Conservation (phyloP, 1,140 invertebrate species). For the Anastrepha ludens region DNA sequence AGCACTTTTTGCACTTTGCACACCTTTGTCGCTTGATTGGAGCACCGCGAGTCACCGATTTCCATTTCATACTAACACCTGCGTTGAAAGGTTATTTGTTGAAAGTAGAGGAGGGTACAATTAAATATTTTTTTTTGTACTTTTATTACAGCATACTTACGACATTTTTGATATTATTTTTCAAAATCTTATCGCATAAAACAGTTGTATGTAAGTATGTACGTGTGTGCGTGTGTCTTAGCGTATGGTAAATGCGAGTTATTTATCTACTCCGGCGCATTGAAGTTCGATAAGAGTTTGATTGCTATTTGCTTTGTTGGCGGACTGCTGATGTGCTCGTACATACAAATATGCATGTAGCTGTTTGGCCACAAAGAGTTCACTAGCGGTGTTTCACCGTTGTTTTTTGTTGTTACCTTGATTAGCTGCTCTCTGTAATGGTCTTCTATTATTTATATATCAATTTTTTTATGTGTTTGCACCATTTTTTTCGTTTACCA, state of each 20-base stretch:
- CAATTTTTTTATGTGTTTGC: neutral
- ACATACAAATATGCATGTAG: too few relatives aligned
- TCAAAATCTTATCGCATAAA: neutral
- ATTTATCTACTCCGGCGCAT: neutral
- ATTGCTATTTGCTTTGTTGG: neutral
- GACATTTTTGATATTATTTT: neutral
- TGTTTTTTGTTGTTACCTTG: neutral
- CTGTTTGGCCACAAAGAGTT: neutral
- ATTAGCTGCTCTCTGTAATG: neutral
- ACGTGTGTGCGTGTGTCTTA: neutral
- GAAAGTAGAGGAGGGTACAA: neutral
- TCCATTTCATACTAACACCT: constrained; percentile 20
- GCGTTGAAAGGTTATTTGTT: neutral
- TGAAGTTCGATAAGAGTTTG: neutral
- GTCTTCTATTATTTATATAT: neutral
- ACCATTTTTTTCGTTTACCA: neutral
- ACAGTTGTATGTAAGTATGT: neutral
- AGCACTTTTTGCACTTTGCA: neutral
- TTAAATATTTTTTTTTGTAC: neutral
- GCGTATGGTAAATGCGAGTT: too few relatives aligned
- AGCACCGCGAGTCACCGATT: constrained; percentile 9
- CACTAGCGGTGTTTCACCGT: neutral
- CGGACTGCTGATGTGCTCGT: neutral
- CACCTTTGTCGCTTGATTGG: neutral
- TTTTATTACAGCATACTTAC: neutral